Conservation (phyloP, 35 echinoderm and acorn worm genomes). For the Eucidaris tribuloides region DNA sequence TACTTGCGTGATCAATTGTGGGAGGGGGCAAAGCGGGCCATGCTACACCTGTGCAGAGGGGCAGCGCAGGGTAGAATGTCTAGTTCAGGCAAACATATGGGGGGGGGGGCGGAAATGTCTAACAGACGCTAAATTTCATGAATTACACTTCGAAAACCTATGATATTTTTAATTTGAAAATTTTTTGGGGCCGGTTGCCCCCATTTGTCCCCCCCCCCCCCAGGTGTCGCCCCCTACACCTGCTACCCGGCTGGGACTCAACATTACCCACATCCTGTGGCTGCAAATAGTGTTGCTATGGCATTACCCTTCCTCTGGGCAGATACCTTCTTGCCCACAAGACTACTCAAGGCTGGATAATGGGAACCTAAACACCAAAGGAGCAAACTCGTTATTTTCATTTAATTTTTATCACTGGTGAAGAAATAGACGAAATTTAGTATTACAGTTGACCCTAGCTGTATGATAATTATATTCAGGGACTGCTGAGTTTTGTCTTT, state of each 20-base stretch:
- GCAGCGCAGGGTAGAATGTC: background rate
- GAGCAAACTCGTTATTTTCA: background rate
- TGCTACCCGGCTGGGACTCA: background rate
- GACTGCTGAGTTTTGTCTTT: too few relatives aligned
- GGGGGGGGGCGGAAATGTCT: background rate
- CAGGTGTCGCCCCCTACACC: background rate
- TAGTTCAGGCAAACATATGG: background rate
- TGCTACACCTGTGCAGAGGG: too few relatives aligned
- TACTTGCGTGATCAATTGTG: too few relatives aligned
- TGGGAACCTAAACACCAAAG: conserved; percentile 29
- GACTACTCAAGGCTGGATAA: conserved; percentile 4
- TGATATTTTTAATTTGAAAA: background rate
- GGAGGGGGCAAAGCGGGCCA: too few relatives aligned
- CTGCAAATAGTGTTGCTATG: background rate
- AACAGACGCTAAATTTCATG: background rate
- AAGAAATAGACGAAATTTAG: too few relatives aligned
- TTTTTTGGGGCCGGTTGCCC: background rate
- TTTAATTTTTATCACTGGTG: too few relatives aligned
- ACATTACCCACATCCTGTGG: background rate
- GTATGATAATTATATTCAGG: too few relatives aligned
- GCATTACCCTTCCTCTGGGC: background rate
- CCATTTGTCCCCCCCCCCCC: background rate
- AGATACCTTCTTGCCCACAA: background rate
- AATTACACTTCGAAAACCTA: background rate
- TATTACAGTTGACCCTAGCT: too few relatives aligned